Conservation (phyloP, 2,888 invertebrate genomes). For the Tinea semifulvella region DNA sequence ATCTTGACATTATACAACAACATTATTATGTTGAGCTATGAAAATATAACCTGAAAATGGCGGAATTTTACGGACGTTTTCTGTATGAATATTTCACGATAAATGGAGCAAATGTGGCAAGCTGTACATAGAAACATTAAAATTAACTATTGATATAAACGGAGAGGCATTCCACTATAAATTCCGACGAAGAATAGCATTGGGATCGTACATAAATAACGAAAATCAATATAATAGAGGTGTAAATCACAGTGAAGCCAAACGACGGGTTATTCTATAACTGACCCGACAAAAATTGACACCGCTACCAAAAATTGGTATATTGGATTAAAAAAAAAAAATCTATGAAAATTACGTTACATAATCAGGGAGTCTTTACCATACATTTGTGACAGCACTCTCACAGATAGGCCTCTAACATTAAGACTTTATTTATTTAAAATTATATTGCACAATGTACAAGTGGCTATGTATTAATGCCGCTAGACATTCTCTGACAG, state of each 20-base stretch:
- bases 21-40: neutral
- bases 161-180: neutral
- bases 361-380: too few species aligned
- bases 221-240: slow-evolving; percentile 13
- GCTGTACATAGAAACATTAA: neutral
- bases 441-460: too few species aligned
- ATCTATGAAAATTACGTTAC: too few species aligned
- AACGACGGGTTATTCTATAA: too few species aligned
- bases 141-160: slow-evolving; percentile 3
- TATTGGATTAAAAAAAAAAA: too few species aligned
- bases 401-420: too few species aligned
- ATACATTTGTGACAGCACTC: too few species aligned
- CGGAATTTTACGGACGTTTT: neutral
- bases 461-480: too few species aligned
- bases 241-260: slow-evolving; percentile 11
- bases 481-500: too few species aligned
- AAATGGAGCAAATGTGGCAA: neutral
- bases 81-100: neutral
- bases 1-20: neutral
- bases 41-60: neutral
- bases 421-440: too few species aligned
- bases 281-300: too few species aligned
- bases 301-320: too few species aligned
- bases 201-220: slow-evolving; percentile 9
- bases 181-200: slow-evolving; percentile 4